Base-by-base conservation (phyloP, 2,888 invertebrate species). In the Lithodes maja region DNA sequence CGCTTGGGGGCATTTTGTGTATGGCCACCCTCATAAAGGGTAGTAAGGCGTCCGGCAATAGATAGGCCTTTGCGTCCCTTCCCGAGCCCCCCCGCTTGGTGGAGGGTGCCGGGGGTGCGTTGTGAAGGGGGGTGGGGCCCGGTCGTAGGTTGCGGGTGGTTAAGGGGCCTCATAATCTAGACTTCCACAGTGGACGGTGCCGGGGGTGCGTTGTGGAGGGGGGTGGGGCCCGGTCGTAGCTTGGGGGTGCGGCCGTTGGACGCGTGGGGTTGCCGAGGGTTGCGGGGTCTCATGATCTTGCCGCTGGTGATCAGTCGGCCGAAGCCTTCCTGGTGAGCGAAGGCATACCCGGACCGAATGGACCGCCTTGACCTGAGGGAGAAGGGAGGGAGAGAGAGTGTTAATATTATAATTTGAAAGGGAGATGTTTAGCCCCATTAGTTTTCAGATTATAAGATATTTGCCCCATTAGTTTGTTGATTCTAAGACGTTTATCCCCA, bases 241-340 rank as follows among this genome's bases (percentile, higher is more conserved):
- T 78, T 87, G 49, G 71, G 9, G 68, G 90, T 68, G 75, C 84
- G 55, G 53, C 87, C 87, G 61, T 87, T 86, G 53, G 87, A 87
- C 50, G 84, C 50, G n/a, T 54, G 33, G 50, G 80, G 85, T n/a
- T 75, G 83, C 54, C 88, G 88, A 5, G 83, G 77, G 68, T 91
- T 86, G 12, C 90, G 81, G 3, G 91, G 92, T 2, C 96, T 95
- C 98, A 99, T 98, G 93, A 99, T 98, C 94, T 98, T 98, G 90
- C 99, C 99, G 82, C 98, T 98, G 12, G 99, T 99, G 94, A 99
- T 99, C 92, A 99, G 96, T 49, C 98, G 96, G 81, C 99, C 99
- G 94, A 99, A 99, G 93, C 99, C 99, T 95, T 98, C 98, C 93
- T 98, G 98, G 94, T 99, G 99, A 88, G 99, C 98, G 95, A 99